Conservation (phyloP, 2,888 invertebrate genomes). For the Hymenopus coronatus region DNA sequence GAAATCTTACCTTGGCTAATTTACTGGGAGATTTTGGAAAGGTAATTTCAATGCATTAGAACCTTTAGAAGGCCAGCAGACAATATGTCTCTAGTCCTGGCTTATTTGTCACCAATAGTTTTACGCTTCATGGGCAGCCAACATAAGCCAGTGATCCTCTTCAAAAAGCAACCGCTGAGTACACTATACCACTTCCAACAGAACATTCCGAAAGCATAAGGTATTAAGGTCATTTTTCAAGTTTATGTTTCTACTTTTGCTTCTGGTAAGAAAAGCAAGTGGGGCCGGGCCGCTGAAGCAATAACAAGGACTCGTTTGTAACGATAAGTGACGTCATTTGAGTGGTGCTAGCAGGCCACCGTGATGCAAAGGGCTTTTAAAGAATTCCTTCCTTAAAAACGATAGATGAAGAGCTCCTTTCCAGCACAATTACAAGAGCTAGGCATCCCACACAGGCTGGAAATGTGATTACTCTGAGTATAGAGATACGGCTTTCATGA, state of each 20-base stretch:
- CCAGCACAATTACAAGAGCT: background rate
- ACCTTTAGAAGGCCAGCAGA: too few species aligned
- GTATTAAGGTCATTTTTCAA: background rate
- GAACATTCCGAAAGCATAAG: background rate
- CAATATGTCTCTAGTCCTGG: too few species aligned
- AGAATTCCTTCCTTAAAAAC: background rate
- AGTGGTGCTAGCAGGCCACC: background rate
- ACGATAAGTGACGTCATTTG: background rate
- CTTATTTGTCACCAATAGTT: background rate
- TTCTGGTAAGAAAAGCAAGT: background rate
- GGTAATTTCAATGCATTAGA: too few species aligned
- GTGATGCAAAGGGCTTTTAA: background rate
- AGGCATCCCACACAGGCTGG: background rate
- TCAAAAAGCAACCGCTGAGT: too few species aligned
- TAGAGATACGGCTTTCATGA: too few species aligned
- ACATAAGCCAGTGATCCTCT: background rate
- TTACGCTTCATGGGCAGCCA: background rate
- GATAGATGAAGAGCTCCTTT: background rate
- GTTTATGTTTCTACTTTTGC: background rate
- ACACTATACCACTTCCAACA: too few species aligned
- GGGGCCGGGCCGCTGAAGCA: too few species aligned
- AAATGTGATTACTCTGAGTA: too few species aligned
- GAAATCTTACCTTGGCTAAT: too few species aligned
- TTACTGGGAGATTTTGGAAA: too few species aligned
- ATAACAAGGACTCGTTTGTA: background rate